These are phyloP conservation scores for Mus pahari DNA, from an alignment of 2,113 vertebrate genomes.

Conservation along the genomic window DNA sequence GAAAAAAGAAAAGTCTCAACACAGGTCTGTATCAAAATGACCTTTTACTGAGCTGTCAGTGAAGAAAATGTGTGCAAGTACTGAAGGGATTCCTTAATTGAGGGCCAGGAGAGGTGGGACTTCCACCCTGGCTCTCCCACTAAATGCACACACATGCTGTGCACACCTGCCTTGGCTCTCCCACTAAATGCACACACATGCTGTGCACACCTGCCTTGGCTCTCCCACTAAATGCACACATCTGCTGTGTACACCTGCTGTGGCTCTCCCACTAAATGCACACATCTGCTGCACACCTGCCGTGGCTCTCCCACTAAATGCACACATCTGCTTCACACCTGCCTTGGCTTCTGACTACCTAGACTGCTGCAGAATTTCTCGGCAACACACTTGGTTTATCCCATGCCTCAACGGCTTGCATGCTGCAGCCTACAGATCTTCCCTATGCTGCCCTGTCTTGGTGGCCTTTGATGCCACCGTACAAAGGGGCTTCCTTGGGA, in stretches of 20 bases:
- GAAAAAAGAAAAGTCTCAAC: slow-evolving; percentile 62
- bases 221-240: too few species aligned
- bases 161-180: too few species aligned
- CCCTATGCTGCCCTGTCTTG: neutral
- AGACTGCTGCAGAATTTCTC: neutral
- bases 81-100: slow-evolving; percentile 64
- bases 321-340: neutral
- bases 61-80: slow-evolving; percentile 71
- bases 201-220: too few species aligned
- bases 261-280: too few species aligned
- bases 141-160: neutral
- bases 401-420: neutral
- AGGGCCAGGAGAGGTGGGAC: neutral
- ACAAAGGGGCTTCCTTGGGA: neutral
- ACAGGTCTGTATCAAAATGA: slow-evolving; percentile 59
- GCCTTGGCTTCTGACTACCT: neutral
- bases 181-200: too few species aligned
- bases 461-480: neutral
- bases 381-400: neutral
- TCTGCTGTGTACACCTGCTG: too few species aligned
- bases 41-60: slow-evolving; percentile 68
- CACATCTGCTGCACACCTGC: too few species aligned
- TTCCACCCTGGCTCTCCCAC: slow-evolving; percentile 18
- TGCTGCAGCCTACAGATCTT: neutral
- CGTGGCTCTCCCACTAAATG: slow-evolving; percentile 1